Percentiles rank a stretch among this genome's conserved stretches.
Conservation (phyloP, 2,797 vertebrate species). For the Helicolenus hilgendorfi region DNA sequence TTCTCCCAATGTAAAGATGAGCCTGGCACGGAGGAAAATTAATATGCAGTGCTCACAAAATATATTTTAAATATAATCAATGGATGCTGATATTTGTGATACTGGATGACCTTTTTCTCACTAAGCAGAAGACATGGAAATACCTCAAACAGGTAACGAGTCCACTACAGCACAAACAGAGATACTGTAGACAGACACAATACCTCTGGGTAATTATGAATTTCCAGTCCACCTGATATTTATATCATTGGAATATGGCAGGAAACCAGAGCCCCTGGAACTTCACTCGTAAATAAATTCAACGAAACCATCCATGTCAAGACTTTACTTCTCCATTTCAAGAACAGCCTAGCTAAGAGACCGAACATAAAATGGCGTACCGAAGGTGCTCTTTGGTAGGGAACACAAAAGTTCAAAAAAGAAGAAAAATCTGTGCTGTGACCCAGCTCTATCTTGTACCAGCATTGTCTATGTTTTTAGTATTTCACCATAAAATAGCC, state of each 20-base stretch:
- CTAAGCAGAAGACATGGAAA: background rate
- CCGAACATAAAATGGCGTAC: background rate
- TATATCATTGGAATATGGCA: slow-evolving; percentile 8
- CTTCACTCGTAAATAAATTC: slow-evolving; percentile 44
- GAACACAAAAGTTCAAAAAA: background rate
- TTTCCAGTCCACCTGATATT: slow-evolving; percentile 1
- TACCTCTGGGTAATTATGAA: background rate
- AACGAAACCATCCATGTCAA: background rate
- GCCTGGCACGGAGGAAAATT: background rate
- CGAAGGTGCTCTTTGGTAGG: background rate
- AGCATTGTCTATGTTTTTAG: too few species aligned
- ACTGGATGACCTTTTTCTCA: background rate
- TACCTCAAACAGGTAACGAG: background rate
- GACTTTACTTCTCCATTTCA: background rate
- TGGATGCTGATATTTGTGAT: background rate
- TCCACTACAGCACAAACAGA: background rate
- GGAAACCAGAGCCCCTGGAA: slow-evolving; percentile 41
- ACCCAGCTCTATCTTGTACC: background rate
- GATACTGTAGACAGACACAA: background rate
- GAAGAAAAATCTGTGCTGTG: background rate
- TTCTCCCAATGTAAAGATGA: background rate
- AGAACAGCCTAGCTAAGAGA: background rate
- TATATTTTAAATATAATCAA: background rate
- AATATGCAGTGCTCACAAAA: background rate
- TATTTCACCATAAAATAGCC: too few species aligned